Evolutionary conservation across 2,888 invertebrate genomes (phyloP), one percentile per base, ranked within the genome.

Genomic region (Operophtera brumata): DNA sequence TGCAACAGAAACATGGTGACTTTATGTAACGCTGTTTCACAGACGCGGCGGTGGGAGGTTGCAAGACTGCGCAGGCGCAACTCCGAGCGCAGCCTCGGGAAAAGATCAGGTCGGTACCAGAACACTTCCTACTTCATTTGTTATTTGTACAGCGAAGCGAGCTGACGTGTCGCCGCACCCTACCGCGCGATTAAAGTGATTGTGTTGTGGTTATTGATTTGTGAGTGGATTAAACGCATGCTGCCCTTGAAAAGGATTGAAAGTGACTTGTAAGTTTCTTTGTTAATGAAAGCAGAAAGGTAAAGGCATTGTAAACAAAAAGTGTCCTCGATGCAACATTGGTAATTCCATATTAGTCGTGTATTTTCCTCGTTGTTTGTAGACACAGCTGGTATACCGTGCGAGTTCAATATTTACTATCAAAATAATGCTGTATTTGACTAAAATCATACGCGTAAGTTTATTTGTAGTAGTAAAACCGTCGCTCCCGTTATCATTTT

Each of bases 1-100:
- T 39, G 44, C 59, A 62, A 57, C 54, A 54, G 65, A 71, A 68
- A 64, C 66, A 73, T 78, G 75, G 76, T 80, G 68, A 76, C 75
- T 78, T 83, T 83, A 85, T 82, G 80, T 80, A 84, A 84, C 70
- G 69, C 58, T 79, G 74, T 82, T 82, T 79, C 77, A 73, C 86
- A 84, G 87, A 77, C 68, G 73, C 75, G 64, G 82, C 79, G 77
- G 83, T 80, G 83, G 87, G 85, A 78, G 85, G 75, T 66, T 81
- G 78, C 82, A 78, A 78, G 77, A 60, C 76, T 73, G 76, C 84
- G 84, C 86, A 73, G 59, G 77, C 84, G 80, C 77, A 79, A 67
- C 77, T 69, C 57, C 77, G 75, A 67, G 53, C 75, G 65, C 79
- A 78, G 76, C 78, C 84, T 77, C 84, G 82, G 79, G 86, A 85